Base-by-base conservation (phyloP, 2,888 invertebrate species). In the Oscheius sp. region DNA sequence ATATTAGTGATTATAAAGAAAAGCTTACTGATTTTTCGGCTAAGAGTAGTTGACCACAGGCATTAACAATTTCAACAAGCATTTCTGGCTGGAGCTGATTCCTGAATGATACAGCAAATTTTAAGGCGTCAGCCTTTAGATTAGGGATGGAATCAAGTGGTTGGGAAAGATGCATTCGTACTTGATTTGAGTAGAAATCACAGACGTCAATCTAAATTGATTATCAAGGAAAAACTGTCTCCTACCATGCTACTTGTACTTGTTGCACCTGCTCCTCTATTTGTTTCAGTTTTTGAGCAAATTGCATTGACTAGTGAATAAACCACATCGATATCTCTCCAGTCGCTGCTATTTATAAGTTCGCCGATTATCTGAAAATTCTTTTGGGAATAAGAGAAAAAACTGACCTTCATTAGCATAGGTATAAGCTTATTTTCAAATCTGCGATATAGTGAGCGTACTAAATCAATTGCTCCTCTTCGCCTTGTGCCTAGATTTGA, bases 401-500 rank as follows among this genome's bases (percentile, higher is more conserved):
- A 29, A 45, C 6, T n/a, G 10, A 45, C 61, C 3, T 12, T 5
- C 12, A 27, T 61, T 15, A 61, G 42, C 15, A 61, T 39, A 15
- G n/a, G n/a, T 20, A 76, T 70, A 27, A 87, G 74, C 73, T 86
- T 91, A 25, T 88, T 79, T 77, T 95, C 95, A 87, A 94, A 95
- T 85, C 93, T 92, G 80, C 91, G 90, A 25, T 94, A 93, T 1
- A 99, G 89, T 0, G 95, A 93, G 86, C 93, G 92, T 25, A 98
- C 96, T 65, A 98, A 90, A 90, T 99, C 97, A 89, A 96, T 96
- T 52, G 97, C 96, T 27, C 98, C 94, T 74, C 97, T 90, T 27
- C 98, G 90, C 61, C 98, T 90, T 0, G 98, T 98, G 87, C 96
- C 96, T 72, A 96, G 92, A 88, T 99, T 98, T 8, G 85, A 75